Conservation (phyloP, 1,140 invertebrate species). For the Sycobia sp. region DNA sequence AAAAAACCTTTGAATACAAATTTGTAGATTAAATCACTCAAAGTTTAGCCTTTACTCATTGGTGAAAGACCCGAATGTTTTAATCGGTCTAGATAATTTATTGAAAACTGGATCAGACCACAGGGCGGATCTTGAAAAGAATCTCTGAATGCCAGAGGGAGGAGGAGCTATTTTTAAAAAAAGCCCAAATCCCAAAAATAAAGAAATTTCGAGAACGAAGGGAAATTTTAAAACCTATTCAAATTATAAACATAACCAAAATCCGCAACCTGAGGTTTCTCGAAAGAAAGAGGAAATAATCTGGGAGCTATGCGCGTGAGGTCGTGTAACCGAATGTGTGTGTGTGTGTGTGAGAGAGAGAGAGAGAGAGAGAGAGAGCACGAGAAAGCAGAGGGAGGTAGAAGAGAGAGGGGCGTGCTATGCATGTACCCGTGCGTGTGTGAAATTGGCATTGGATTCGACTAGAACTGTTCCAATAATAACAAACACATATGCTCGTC, state of each 20-base stretch:
- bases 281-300: neutral
- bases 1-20: no score
- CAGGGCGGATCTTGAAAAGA: neutral
- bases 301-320: neutral
- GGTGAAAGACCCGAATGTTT: no score
- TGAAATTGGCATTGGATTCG: conserved; percentile 45
- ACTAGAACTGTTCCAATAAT: conserved; percentile 47
- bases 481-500: conserved; percentile 38
- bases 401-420: no score
- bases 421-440: no score
- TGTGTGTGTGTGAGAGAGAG: neutral
- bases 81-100: no score
- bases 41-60: no score
- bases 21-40: no score
- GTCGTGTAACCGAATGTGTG: neutral
- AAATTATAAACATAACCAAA: neutral
- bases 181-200: neutral
- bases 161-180: neutral
- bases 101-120: no score
- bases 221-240: neutral
- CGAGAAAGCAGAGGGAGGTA: neutral
- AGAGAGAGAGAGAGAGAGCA: neutral
- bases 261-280: neutral
- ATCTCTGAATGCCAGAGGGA: neutral
- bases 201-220: neutral